Conservation (phyloP, 2,113 vertebrate species). For the Hiodon alosoides region DNA sequence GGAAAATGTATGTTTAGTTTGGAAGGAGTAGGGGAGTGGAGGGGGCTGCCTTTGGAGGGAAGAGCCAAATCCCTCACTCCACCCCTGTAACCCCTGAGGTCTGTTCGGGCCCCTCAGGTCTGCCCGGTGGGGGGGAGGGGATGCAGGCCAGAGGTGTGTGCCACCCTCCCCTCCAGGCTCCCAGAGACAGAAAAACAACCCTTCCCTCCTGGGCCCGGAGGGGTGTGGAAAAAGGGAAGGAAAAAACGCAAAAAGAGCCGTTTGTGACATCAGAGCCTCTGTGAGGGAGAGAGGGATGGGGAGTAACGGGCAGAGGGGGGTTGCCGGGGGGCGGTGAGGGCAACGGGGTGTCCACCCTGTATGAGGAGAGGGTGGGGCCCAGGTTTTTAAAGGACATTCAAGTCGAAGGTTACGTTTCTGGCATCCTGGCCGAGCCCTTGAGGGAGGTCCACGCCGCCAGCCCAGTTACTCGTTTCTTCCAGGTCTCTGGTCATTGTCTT, state of each 20-base stretch:
- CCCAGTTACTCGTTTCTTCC: neutral
- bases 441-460: neutral
- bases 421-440: neutral
- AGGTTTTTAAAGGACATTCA: neutral
- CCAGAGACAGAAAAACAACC: conserved; percentile 48
- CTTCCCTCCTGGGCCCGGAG: conserved; percentile 41
- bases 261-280: conserved; percentile 38
- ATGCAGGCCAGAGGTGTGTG: conserved; percentile 36
- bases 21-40: conserved; percentile 46
- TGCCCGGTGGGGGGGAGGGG: conserved; percentile 28
- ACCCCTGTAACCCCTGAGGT: conserved; percentile 28
- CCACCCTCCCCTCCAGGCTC: conserved; percentile 24
- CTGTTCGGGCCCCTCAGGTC: conserved; percentile 32
- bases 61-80: conserved; percentile 27
- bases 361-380: neutral
- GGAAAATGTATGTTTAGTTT: conserved; percentile 69
- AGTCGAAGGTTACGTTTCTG: neutral
- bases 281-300: conserved; percentile 1
- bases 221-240: conserved; percentile 36
- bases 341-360: neutral
- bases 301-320: neutral
- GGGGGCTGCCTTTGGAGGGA: conserved; percentile 30
- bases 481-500: no score
- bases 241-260: conserved; percentile 38
- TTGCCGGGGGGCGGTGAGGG: neutral